Base-by-base conservation (phyloP, 2,888 invertebrate genomes). In the Slavum lentiscoides region DNA sequence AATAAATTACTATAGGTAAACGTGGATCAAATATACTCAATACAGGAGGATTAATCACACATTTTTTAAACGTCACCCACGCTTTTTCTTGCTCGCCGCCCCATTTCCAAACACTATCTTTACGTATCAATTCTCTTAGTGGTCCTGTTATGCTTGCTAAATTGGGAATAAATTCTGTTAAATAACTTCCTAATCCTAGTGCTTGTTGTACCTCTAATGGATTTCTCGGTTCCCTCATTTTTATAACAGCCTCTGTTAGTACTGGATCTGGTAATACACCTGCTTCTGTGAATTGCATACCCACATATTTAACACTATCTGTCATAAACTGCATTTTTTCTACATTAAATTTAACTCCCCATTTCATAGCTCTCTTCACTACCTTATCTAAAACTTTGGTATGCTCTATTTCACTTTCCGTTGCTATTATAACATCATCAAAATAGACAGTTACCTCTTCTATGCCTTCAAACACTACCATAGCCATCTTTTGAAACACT, bases 171-270 rank as follows among this genome's bases (percentile, higher is more conserved):
- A 83, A 84, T 73, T 76, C 73, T 30, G 73, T 61, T 39, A 83
- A 37, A 82, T 83, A 83, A 58, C 82, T 83, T 43, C 82, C 82
- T 73, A 83, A 58, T 64, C 83, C 83, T 17, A 84, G 74, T 21
- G 83, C 70, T 58, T 82, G 58, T 66, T 82, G 80, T n/a, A 83
- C 43, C 37, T 83, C 83, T 73, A 66, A 74, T 21, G 81, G 75
- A 72, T 59, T 82, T 82, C 55, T 72, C 69, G 58, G 84, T 43
- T 66, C 21, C 43, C 66, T 66, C 43, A 82, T 62, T 23, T 30
- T 80, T 59, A 59, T 58, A 43, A 70, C 72, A 39, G 66, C 83
- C 72, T 70, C 62, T 64, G 74, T 49, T 6, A 69, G 49, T 59
- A 66, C 53, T 8, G 55, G 59, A 43, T 72, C 82, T n/a, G 66